A percentile compares a stretch with the other conserved stretches of the same genome.
phyloP scores from a whole-genome alignment of 2,888 invertebrate species.

The Drosophila maculinotata region DNA sequence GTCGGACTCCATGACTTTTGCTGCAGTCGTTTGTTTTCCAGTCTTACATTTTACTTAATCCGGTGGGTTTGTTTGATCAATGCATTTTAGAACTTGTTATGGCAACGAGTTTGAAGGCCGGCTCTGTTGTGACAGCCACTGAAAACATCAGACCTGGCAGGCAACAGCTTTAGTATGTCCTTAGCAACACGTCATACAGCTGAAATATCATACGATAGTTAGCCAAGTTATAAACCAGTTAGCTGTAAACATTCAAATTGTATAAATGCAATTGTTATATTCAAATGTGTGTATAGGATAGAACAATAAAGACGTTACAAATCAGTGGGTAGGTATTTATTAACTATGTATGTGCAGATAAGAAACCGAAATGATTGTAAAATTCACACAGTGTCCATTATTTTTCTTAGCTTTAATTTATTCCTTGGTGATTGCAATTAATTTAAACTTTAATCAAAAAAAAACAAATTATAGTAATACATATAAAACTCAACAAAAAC shows the following conservation, averaged over 20 bases:
- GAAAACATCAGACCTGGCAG: not conserved
- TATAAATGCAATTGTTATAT: not conserved
- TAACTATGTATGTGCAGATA: no score
- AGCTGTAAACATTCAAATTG: not conserved
- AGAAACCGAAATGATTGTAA: no score
- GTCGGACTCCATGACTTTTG: slow-evolving; percentile 78
- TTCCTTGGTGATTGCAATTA: no score
- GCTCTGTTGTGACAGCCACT: slow-evolving; percentile 1
- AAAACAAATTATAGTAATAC: no score
- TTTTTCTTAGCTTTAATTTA: no score
- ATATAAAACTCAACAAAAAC: no score
- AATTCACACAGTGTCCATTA: no score
- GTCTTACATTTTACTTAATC: slow-evolving; percentile 5
- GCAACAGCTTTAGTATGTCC: slow-evolving; percentile 5
- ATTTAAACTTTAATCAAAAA: no score
- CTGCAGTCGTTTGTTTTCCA: not conserved
- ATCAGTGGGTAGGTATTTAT: no score
- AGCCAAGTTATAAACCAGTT: slow-evolving; percentile 17
- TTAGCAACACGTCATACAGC: slow-evolving; percentile 28
- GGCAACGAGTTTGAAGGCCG: slow-evolving; percentile 48
- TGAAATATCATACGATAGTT: slow-evolving; percentile 9
- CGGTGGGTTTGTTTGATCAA: slow-evolving; percentile 59
- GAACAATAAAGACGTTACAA: no score
- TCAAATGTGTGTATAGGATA: no score
- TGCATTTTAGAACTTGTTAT: slow-evolving; percentile 45